phyloP scores from a whole-genome alignment of 2,113 vertebrate genomes.

The Chloropsis cyanopogon region DNA sequence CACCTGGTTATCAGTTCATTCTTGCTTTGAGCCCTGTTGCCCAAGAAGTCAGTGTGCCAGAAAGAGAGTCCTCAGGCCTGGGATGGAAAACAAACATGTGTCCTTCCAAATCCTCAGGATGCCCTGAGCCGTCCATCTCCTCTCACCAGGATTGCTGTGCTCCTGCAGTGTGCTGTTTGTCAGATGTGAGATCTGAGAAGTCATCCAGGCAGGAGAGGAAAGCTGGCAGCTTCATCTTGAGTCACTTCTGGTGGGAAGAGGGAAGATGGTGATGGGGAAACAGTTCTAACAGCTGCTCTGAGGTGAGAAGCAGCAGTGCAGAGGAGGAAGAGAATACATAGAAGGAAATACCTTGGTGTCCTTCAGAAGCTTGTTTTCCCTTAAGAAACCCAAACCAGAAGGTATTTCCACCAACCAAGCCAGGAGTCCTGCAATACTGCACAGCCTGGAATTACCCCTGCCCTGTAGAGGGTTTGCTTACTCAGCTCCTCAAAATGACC shows the following conservation, averaged over 20 bases:
- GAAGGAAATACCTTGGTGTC: neutral
- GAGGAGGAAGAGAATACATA: neutral
- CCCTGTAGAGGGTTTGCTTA: neutral
- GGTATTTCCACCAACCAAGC: neutral
- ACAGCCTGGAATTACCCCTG: neutral
- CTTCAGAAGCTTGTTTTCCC: neutral
- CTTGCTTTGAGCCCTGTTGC: neutral
- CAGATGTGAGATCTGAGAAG: neutral
- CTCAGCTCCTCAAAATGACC: neutral
- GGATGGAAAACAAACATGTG: neutral
- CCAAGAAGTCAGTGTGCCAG: neutral
- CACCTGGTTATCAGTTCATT: neutral
- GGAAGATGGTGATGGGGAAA: neutral
- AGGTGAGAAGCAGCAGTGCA: neutral
- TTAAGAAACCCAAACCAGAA: neutral
- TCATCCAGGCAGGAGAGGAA: neutral
- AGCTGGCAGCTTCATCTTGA: neutral
- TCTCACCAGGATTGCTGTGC: neutral
- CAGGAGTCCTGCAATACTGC: neutral
- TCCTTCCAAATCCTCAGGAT: neutral
- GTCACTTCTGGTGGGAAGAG: conserved; percentile 1
- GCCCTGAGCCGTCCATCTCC: neutral
- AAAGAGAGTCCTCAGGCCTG: neutral
- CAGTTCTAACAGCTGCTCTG: neutral
- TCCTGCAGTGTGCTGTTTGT: neutral